Percentiles rank a stretch among this genome's conserved stretches.
Conservation (phyloP, 2,113 vertebrate species). For the Phalacrocorax carbo region DNA sequence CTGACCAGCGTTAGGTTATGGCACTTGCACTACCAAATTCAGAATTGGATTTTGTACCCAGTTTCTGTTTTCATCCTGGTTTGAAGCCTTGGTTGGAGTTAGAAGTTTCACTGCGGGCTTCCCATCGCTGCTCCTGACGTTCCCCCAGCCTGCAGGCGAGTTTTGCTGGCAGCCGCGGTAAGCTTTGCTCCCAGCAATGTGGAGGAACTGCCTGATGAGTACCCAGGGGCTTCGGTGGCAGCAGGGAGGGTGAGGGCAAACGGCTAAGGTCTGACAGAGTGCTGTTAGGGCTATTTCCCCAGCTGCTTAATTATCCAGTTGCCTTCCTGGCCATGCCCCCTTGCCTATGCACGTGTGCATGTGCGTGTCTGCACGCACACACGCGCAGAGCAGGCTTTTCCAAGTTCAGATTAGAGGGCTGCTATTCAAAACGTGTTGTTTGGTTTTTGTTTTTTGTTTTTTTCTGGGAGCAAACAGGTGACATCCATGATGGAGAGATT, state of each 20-base stretch:
- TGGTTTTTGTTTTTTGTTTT: neutral
- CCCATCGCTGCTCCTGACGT: neutral
- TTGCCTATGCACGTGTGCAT: neutral
- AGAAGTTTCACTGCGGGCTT: neutral
- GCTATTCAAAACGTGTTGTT: neutral
- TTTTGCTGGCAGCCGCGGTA: neutral
- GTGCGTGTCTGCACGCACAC: fast-evolving
- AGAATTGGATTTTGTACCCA: neutral
- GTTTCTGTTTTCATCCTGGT: neutral
- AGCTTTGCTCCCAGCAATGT: neutral
- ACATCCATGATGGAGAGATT: neutral
- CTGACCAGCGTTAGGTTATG: neutral
- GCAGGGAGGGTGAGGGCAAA: neutral
- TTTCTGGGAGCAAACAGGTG: neutral
- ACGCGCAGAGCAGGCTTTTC: neutral
- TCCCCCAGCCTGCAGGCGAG: neutral
- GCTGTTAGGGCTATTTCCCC: neutral
- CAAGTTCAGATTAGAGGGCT: neutral
- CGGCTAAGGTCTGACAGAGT: neutral
- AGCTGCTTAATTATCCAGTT: fast-evolving
- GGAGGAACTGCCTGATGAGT: neutral
- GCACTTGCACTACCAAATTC: neutral
- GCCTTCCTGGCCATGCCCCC: neutral
- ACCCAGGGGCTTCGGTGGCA: fast-evolving
- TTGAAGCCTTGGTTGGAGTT: neutral